Conservation (phyloP, 2,797 vertebrate species). For the Phrynocephalus guinanensis region DNA sequence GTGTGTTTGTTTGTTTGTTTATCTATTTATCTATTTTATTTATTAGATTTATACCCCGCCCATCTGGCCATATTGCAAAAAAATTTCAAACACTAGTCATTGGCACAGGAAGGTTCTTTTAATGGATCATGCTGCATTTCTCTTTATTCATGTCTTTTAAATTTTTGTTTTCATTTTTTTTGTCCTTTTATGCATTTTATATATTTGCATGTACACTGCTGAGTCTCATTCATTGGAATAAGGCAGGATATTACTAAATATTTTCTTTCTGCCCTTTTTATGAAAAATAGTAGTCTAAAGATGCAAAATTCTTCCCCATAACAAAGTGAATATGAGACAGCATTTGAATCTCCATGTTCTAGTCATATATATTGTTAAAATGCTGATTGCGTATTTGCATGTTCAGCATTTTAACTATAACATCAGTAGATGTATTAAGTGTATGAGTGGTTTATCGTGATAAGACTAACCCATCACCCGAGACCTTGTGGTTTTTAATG, state of each 20-base stretch:
- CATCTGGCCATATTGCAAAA: too few species aligned
- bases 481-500: background rate
- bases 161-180: too few species aligned
- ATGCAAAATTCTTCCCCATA: background rate
- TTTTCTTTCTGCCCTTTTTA: background rate
- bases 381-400: background rate
- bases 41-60: too few species aligned
- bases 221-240: too few species aligned
- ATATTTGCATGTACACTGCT: too few species aligned
- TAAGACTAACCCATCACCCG: background rate
- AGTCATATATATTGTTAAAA: background rate
- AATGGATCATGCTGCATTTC: too few species aligned
- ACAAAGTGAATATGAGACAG: background rate
- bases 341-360: background rate
- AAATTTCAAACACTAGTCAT: background rate
- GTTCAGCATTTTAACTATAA: background rate
- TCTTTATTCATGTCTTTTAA: too few species aligned
- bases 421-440: background rate
- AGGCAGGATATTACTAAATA: background rate
- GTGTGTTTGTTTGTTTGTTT: background rate
- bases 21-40: too few species aligned
- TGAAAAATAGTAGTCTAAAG: background rate
- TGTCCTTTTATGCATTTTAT: too few species aligned
- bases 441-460: background rate
- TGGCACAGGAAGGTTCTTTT: too few species aligned